Base-by-base conservation (phyloP, 2,888 invertebrate species). In the Catonia carolina region DNA sequence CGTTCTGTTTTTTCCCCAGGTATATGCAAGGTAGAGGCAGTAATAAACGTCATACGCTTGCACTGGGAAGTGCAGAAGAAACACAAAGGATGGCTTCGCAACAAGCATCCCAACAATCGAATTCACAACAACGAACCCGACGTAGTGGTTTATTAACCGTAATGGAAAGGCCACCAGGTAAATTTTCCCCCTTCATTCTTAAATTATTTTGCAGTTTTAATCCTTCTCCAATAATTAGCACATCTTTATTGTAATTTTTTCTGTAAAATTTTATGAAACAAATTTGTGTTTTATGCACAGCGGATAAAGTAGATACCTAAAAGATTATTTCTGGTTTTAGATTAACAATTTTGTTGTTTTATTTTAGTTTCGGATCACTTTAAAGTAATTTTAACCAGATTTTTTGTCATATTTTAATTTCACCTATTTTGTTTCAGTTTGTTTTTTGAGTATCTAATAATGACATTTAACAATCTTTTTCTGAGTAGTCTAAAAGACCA, bases 101-200 rank as follows among this genome's bases (percentile, higher is more conserved):
- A 49, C 63, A 64, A 70, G 72, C 67, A 65, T 70, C 45, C 67
- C 48, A 36, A 17, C 37, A 48, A 12, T 14, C 39, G 6, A 27
- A 27, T 27, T 22, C 45, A 22, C 67, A 63, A 67, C 71, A 31
- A 64, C 78, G 89, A 63, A 85, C 87, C 41, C 78, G 92, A 63
- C 78, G 92, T 56, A 87, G 88, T 4, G 92, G 93, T 63, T 77
- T 93, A 10, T 78, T 87, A 27, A 89, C 92, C 0, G 93, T 92
- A 22, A 89, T 89, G 67, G 91, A 92, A 71, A 75, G 90, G 61
- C 87, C 87, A 15, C 91, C 91, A 73, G 91, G 92, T 92, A 75
- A 73, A 74, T 67, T 51, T 7, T 8, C 35, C 10, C 2, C n/a
- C n/a, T n/a, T n/a, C n/a, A n/a, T n/a, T n/a, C n/a, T 42, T 6